phyloP scores from a whole-genome alignment of 1,140 invertebrate genomes.

The Alviniconcha marisindica region DNA sequence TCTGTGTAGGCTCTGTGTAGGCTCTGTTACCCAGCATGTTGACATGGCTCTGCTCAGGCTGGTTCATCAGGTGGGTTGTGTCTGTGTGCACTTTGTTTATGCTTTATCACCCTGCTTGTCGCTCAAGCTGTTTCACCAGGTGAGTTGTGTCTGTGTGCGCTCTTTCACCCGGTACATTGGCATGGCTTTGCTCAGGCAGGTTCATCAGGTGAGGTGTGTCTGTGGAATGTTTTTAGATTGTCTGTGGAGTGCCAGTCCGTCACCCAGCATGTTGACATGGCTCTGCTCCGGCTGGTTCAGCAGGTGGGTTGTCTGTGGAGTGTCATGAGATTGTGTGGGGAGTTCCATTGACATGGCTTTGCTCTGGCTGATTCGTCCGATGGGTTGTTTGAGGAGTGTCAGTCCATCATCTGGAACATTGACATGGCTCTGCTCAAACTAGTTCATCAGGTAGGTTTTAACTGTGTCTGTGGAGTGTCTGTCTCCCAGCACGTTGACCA shows the following conservation, averaged over 20 bases:
- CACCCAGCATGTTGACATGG: slow-evolving; percentile 90
- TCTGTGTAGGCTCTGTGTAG: too few relatives aligned
- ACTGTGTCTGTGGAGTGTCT: slow-evolving; percentile 70
- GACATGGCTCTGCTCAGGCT: slow-evolving; percentile 96
- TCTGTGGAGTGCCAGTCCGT: slow-evolving; percentile 68
- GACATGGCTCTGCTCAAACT: slow-evolving; percentile 96
- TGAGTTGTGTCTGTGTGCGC: too few relatives aligned
- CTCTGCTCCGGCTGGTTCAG: slow-evolving; percentile 91
- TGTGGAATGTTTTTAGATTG: too few relatives aligned
- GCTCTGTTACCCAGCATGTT: slow-evolving; percentile 81
- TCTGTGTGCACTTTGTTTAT: too few relatives aligned
- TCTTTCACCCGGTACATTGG: slow-evolving; percentile 83
- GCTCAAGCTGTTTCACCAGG: slow-evolving; percentile 92
- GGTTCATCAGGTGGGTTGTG: slow-evolving; percentile 92
- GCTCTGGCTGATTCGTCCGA: too few relatives aligned
- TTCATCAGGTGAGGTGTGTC: slow-evolving; percentile 93
- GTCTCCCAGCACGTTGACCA: too few relatives aligned
- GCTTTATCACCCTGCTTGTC: slow-evolving; percentile 79
- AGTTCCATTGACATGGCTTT: too few relatives aligned
- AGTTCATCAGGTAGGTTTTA: too few relatives aligned
- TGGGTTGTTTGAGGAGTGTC: slow-evolving; percentile 66
- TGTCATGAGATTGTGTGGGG: too few relatives aligned
- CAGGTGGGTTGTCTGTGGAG: too few relatives aligned
- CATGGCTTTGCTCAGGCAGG: slow-evolving; percentile 93
- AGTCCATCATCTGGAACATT: slow-evolving; percentile 79